A percentile compares a stretch with the other conserved stretches of the same genome.
These are phyloP conservation scores for Arenicola marina DNA, from an alignment of 2,888 invertebrate genomes.

Conservation along the genomic window DNA sequence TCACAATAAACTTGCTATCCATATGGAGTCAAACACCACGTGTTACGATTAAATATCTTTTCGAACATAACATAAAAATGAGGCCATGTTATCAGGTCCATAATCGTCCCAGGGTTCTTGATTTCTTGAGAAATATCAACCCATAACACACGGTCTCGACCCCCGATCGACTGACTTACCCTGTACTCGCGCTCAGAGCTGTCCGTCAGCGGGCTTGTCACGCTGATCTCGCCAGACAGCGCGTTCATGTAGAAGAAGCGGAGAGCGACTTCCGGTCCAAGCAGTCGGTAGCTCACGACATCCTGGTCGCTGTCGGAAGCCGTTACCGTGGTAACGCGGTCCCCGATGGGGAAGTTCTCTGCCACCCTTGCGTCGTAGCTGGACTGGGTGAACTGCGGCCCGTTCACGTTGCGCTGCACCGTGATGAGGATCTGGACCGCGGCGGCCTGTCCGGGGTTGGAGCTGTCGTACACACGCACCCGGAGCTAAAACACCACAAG, in stretches of 20 bases:
- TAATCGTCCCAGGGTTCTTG: no score
- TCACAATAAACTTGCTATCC: no score
- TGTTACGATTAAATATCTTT: not conserved
- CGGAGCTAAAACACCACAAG: constrained; percentile 40
- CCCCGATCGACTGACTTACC: constrained; percentile 4
- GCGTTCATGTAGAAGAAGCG: constrained; percentile 77
- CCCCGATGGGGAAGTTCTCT: constrained; percentile 32
- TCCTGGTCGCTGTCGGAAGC: constrained; percentile 36
- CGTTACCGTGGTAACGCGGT: constrained; percentile 13
- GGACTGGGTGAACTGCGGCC: constrained; percentile 23
- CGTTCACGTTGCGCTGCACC: constrained; percentile 35
- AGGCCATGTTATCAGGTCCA: no score
- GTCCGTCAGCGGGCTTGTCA: constrained; percentile 37
- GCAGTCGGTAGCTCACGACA: constrained; percentile 38
- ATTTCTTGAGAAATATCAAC: no score
- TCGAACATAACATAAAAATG: no score
- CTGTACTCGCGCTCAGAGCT: constrained; percentile 15
- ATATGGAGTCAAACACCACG: no score
- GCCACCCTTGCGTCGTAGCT: constrained; percentile 22
- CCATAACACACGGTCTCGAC: no score
- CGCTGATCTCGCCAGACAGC: constrained; percentile 69
- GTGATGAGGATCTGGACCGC: constrained; percentile 41
- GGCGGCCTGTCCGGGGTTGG: constrained; percentile 38
- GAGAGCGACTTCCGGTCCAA: constrained; percentile 39
- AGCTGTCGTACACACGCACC: constrained; percentile 44